phyloP scores from a whole-genome alignment of 2,113 vertebrate species.

The Prunella fulvescens region DNA sequence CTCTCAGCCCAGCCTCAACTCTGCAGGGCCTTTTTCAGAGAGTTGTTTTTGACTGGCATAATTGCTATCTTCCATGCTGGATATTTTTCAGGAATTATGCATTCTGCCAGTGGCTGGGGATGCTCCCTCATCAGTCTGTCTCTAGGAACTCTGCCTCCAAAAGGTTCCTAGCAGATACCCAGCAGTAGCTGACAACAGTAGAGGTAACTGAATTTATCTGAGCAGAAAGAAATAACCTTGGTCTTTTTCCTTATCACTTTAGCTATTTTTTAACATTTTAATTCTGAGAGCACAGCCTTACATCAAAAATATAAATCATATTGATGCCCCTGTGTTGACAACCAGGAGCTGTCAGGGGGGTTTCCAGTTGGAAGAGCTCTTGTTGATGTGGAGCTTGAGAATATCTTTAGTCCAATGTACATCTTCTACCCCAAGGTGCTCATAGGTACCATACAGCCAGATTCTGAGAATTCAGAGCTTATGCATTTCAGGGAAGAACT shows the following conservation, averaged over 20 bases:
- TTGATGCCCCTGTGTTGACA: not conserved
- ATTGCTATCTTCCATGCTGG: not conserved
- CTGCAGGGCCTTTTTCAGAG: not conserved
- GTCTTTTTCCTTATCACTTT: not conserved
- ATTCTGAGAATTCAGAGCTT: not conserved
- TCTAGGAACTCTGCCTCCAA: not conserved
- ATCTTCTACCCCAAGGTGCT: not conserved
- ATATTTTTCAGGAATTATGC: not conserved
- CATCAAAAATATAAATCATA: not conserved
- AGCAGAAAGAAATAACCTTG: not conserved
- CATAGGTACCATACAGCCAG: not conserved
- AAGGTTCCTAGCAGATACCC: not conserved
- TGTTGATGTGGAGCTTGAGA: not conserved
- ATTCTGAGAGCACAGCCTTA: not conserved
- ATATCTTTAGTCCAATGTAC: not conserved
- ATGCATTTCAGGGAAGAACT: not conserved
- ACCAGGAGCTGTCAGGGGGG: fast-evolving
- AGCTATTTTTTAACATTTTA: not conserved
- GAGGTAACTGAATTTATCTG: not conserved
- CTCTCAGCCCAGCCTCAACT: not conserved
- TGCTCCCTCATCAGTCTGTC: not conserved
- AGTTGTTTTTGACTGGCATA: not conserved
- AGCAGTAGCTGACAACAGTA: not conserved
- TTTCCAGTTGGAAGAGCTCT: not conserved
- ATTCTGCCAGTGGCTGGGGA: not conserved